A percentile compares a stretch with the other conserved stretches of the same genome.
phyloP scores from a whole-genome alignment of 1,140 invertebrate genomes.

The Microplitis demolitor region DNA sequence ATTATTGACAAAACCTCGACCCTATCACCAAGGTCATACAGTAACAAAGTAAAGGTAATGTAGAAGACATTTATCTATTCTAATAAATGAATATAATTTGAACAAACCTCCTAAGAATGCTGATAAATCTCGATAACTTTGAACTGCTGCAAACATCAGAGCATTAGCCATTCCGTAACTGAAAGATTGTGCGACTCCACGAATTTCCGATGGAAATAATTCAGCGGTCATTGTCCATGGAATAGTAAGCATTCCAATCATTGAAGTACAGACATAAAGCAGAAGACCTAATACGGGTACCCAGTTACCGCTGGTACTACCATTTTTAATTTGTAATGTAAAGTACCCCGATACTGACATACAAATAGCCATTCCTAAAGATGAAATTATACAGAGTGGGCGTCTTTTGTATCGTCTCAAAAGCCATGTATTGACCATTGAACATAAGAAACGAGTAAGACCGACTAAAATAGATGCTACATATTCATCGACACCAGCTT shows the following conservation, averaged over 20 bases:
- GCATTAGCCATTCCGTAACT: slow-evolving; percentile 62
- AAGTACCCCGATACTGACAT: slow-evolving; percentile 64
- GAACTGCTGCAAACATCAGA: slow-evolving; percentile 63
- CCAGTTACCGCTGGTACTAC: slow-evolving; percentile 44
- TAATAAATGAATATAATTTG: not conserved
- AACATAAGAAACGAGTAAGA: slow-evolving; percentile 67
- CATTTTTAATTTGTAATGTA: slow-evolving; percentile 55
- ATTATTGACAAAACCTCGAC: too few relatives aligned
- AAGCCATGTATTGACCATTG: slow-evolving; percentile 63
- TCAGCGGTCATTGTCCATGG: slow-evolving; percentile 70
- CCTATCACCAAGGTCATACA: too few relatives aligned
- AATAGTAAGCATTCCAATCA: slow-evolving; percentile 65
- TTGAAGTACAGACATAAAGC: slow-evolving; percentile 64
- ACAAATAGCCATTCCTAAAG: slow-evolving; percentile 61
- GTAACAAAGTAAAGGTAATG: too few relatives aligned
- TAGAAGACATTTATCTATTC: too few relatives aligned
- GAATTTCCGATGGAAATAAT: slow-evolving; percentile 66
- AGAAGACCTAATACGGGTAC: slow-evolving; percentile 60
- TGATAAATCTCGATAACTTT: slow-evolving; percentile 59
- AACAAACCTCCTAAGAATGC: slow-evolving; percentile 56
- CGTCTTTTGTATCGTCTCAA: slow-evolving; percentile 61
- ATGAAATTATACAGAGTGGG: slow-evolving; percentile 60
- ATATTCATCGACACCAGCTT: slow-evolving; percentile 59
- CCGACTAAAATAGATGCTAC: slow-evolving; percentile 68
- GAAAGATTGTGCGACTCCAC: slow-evolving; percentile 64